phyloP scores from a whole-genome alignment of 2,888 invertebrate genomes.

The Drosophila imparisetae region DNA sequence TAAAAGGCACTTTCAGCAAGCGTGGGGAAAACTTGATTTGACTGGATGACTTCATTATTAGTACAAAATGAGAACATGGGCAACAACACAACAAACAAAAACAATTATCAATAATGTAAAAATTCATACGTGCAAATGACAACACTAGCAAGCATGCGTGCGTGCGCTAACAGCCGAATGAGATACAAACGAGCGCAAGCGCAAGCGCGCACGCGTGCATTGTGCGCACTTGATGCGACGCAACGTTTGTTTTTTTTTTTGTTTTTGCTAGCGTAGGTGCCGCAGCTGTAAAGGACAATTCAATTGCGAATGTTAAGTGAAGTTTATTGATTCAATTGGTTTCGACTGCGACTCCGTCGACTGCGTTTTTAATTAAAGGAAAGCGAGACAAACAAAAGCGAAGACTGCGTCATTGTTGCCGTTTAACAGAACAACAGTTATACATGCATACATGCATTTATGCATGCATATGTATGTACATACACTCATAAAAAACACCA shows the following conservation, averaged over 20 bases:
- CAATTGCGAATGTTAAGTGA: slow-evolving; percentile 63
- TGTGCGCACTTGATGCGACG: slow-evolving; percentile 38
- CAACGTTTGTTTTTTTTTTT: slow-evolving; percentile 1
- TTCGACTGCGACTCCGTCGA: slow-evolving; percentile 34
- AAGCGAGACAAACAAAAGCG: slow-evolving; percentile 16
- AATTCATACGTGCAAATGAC: slow-evolving; percentile 20
- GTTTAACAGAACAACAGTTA: slow-evolving; percentile 7
- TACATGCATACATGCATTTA: neutral
- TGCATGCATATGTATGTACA: neutral
- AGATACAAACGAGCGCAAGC: slow-evolving; percentile 17
- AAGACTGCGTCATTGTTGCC: slow-evolving; percentile 4
- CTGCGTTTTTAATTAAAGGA: slow-evolving; percentile 56
- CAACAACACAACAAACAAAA: slow-evolving; percentile 34
- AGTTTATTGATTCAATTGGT: slow-evolving; percentile 73
- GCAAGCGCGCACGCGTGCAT: slow-evolving; percentile 17
- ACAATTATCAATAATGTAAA: slow-evolving; percentile 12
- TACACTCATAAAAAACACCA: neutral
- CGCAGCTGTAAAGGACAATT: slow-evolving; percentile 40
- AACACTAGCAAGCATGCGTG: slow-evolving; percentile 29
- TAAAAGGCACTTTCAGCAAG: slow-evolving; percentile 36
- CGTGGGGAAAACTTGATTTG: slow-evolving; percentile 59
- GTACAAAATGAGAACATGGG: slow-evolving; percentile 23
- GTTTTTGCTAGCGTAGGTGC: slow-evolving; percentile 45
- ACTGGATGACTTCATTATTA: slow-evolving; percentile 75
- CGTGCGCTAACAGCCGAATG: slow-evolving; percentile 19